phyloP scores from a whole-genome alignment of 2,888 invertebrate species.

The Phrixothrix hirtus region DNA sequence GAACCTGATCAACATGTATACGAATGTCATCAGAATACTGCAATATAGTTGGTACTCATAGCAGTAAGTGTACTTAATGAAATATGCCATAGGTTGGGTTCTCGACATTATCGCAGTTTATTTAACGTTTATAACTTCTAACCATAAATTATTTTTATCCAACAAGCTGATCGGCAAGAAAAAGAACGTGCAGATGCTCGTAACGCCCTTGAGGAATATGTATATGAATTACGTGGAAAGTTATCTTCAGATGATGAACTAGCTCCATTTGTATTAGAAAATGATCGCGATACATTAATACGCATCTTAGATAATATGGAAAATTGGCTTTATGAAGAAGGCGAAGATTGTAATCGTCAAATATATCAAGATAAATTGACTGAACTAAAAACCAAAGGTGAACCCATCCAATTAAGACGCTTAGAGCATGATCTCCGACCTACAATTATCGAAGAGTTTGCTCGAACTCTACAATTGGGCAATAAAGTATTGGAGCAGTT shows the following conservation, averaged over 20 bases:
- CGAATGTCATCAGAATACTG: too few relatives aligned
- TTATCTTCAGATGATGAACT: slow-evolving; percentile 76
- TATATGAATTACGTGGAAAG: slow-evolving; percentile 94
- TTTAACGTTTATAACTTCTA: too few relatives aligned
- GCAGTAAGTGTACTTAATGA: too few relatives aligned
- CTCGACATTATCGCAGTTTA: too few relatives aligned
- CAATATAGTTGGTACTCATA: too few relatives aligned
- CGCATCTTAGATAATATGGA: slow-evolving; percentile 81
- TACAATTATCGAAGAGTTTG: slow-evolving; percentile 78
- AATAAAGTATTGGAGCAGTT: slow-evolving; percentile 64
- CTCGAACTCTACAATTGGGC: slow-evolving; percentile 75
- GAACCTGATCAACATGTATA: too few relatives aligned
- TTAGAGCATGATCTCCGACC: slow-evolving; percentile 82
- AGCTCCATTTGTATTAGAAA: slow-evolving; percentile 74
- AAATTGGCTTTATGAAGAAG: slow-evolving; percentile 96
- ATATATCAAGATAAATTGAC: slow-evolving; percentile 68
- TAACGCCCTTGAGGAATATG: slow-evolving; percentile 97
- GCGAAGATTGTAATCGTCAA: slow-evolving; percentile 87
- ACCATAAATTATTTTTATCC: too few relatives aligned
- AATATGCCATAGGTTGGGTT: too few relatives aligned
- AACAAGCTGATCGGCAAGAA: slow-evolving; percentile 88
- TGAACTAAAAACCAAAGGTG: slow-evolving; percentile 74
- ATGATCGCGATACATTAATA: slow-evolving; percentile 67
- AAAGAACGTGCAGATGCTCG: slow-evolving; percentile 94
- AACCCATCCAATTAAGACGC: slow-evolving; percentile 84